These are phyloP conservation scores for Leptosomus discolor DNA, from an alignment of 2,113 vertebrate species.

Conservation along the genomic window DNA sequence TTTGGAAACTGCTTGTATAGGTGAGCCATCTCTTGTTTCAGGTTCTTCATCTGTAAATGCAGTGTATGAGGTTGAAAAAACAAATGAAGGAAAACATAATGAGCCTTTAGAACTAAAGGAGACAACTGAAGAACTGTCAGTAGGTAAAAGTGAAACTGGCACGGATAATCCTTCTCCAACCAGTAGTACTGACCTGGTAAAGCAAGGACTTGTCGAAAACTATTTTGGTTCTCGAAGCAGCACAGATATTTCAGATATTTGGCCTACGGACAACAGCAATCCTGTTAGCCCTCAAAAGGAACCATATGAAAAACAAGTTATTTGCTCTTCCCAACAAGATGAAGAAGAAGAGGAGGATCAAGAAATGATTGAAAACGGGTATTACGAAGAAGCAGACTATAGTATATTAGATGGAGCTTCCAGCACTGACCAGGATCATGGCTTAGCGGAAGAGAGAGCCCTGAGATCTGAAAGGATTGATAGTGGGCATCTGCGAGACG, in stretches of 20 bases:
- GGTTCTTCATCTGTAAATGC: slow-evolving; percentile 58
- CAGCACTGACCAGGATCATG: slow-evolving; percentile 62
- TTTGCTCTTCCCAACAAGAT: slow-evolving; percentile 67
- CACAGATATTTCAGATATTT: slow-evolving; percentile 84
- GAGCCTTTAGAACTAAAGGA: slow-evolving; percentile 37
- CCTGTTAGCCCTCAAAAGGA: slow-evolving; percentile 67
- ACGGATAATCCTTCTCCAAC: slow-evolving; percentile 75
- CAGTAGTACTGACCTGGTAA: slow-evolving; percentile 89
- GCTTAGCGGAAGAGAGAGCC: slow-evolving; percentile 47
- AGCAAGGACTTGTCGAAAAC: slow-evolving; percentile 93
- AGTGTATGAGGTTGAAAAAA: slow-evolving; percentile 5
- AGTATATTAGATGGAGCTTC: slow-evolving; percentile 76
- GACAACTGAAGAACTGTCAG: slow-evolving; percentile 18
- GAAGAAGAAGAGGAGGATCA: slow-evolving; percentile 84
- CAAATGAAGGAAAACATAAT: slow-evolving; percentile 14
- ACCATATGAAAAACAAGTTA: slow-evolving; percentile 53
- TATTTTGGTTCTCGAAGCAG: slow-evolving; percentile 91
- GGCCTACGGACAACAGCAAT: slow-evolving; percentile 76
- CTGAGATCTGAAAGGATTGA: slow-evolving; percentile 64
- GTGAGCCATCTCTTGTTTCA: slow-evolving; percentile 56
- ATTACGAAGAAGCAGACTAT: slow-evolving; percentile 89
- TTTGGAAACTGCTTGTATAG: slow-evolving; percentile 55
- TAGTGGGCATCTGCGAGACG: slow-evolving; percentile 54
- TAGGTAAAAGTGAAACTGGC: slow-evolving; percentile 59
- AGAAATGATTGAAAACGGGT: slow-evolving; percentile 96